Evolutionary conservation across 2,888 invertebrate species (phyloP).

Genomic region (Agriotes lineatus): DNA sequence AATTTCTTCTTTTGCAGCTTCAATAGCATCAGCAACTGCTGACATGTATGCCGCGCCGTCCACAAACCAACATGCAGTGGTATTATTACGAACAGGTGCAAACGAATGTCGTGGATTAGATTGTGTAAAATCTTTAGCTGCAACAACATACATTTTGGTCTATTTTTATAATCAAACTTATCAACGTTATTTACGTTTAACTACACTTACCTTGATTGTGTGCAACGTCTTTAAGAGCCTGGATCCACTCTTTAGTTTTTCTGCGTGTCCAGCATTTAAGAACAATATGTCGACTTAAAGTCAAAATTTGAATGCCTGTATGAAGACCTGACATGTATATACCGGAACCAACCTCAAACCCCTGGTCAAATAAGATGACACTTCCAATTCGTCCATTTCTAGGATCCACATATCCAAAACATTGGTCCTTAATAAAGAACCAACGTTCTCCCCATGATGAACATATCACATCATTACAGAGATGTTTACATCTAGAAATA

Average conservation of each 20-base stretch:
- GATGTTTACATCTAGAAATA: constrained; percentile 78
- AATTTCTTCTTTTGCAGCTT: constrained; percentile 93
- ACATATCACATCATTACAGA: constrained; percentile 82
- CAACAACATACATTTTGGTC: constrained; percentile 35
- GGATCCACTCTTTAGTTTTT: constrained; percentile 90
- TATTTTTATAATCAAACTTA: neutral
- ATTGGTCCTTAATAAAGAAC: constrained; percentile 95
- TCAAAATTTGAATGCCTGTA: constrained; percentile 89
- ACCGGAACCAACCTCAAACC: constrained; percentile 90
- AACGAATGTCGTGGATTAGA: constrained; percentile 90
- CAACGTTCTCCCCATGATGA: constrained; percentile 89
- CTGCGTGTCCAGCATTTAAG: constrained; percentile 91
- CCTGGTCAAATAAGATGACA: constrained; percentile 92
- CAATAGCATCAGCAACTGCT: constrained; percentile 91
- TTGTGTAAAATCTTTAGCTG: constrained; percentile 83
- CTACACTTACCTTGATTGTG: constrained; percentile 72
- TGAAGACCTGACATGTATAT: constrained; percentile 91
- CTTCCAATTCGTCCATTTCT: constrained; percentile 81
- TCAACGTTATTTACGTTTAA: neutral
- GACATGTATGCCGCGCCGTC: constrained; percentile 91
- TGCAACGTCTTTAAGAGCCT: constrained; percentile 79
- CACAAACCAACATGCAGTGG: constrained; percentile 85
- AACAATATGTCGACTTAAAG: constrained; percentile 86
- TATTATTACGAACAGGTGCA: constrained; percentile 83
- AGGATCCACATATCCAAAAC: constrained; percentile 91